Percentiles rank a stretch among this genome's conserved stretches.
phyloP scores from a whole-genome alignment of 2,797 vertebrate species.

The Pseudotriccus pelzelni region DNA sequence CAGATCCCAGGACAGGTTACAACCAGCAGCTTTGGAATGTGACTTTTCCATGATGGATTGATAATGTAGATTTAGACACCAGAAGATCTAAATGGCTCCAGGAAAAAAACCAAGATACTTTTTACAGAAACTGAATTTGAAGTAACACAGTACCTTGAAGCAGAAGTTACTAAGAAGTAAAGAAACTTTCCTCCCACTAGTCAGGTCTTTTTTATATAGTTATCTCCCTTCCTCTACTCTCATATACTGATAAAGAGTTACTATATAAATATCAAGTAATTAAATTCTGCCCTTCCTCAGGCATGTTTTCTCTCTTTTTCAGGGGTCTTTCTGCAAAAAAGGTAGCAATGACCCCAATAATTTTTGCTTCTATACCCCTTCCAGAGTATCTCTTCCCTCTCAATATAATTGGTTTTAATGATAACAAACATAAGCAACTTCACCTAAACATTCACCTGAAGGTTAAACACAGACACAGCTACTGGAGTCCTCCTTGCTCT shows the following conservation, averaged over 20 bases:
- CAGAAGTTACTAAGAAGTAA: neutral
- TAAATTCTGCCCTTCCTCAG: neutral
- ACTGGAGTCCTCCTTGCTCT: neutral
- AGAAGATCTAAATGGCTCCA: neutral
- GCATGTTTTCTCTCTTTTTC: neutral
- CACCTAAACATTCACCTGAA: neutral
- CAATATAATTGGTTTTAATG: neutral
- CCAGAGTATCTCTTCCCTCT: neutral
- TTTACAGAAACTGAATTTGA: too few relatives aligned
- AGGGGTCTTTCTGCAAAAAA: neutral
- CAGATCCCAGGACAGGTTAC: neutral
- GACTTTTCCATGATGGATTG: neutral
- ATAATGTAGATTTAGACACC: neutral
- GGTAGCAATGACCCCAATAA: neutral
- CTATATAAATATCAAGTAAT: neutral
- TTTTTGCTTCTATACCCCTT: neutral
- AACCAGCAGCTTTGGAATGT: neutral
- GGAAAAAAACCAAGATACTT: too few relatives aligned
- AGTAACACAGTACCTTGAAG: neutral
- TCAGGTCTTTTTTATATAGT: neutral
- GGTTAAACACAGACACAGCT: neutral
- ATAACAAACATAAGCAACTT: neutral
- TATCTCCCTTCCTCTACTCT: neutral
- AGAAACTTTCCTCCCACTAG: neutral
- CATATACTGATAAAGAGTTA: neutral